A percentile compares a stretch with the other conserved stretches of the same genome.
These are phyloP conservation scores for Linnaemya tessellans DNA, from an alignment of 2,888 invertebrate genomes.

Conservation along the genomic window DNA sequence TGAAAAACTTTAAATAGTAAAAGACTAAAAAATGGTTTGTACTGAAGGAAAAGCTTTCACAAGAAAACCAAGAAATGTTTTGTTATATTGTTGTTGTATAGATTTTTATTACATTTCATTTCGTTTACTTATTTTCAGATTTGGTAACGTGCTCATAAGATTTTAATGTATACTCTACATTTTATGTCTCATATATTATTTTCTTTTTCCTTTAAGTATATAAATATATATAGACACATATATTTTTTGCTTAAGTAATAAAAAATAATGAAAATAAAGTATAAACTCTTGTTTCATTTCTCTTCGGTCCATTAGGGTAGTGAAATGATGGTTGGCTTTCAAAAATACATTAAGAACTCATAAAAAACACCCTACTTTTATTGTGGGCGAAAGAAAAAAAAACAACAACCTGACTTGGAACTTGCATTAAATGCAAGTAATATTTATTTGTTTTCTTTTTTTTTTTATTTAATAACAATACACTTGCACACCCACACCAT, in stretches of 20 bases:
- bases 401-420: constrained; percentile 42
- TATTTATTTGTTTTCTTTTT: constrained; percentile 68
- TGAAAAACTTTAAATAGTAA: not conserved
- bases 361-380: constrained; percentile 46
- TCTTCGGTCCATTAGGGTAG: not conserved
- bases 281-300: constrained; percentile 57
- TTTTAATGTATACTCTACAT: constrained; percentile 69
- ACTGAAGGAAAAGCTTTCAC: not conserved
- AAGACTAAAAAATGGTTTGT: not conserved
- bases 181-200: constrained; percentile 56
- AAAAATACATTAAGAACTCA: constrained; percentile 44
- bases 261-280: constrained; percentile 71
- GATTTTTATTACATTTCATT: constrained; percentile 7
- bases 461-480: constrained; percentile 21
- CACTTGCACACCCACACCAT: not conserved
- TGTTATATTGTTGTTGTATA: constrained; percentile 22
- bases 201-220: not conserved
- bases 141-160: constrained; percentile 33
- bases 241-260: constrained; percentile 48
- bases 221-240: no score
- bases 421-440: constrained; percentile 71
- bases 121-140: not conserved
- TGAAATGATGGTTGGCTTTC: not conserved
- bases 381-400: not conserved
- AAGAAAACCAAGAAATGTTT: not conserved